phyloP scores from a whole-genome alignment of 2,113 vertebrate species.

The Triplophysa rosa region DNA sequence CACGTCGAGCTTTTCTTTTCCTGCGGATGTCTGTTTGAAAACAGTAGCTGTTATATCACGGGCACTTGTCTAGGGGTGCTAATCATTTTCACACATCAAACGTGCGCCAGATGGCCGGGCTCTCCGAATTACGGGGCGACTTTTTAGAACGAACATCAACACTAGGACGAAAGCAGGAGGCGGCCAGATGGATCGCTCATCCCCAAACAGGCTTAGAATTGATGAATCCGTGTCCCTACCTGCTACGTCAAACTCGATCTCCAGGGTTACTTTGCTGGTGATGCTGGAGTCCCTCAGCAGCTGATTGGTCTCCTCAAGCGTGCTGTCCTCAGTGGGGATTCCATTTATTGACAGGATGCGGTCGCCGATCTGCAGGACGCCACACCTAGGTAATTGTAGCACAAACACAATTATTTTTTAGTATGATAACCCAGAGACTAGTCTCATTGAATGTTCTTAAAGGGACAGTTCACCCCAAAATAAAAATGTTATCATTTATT shows the following conservation, averaged over 20 bases:
- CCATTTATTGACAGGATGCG: slow-evolving; percentile 94
- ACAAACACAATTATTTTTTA: neutral
- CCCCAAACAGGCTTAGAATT: neutral
- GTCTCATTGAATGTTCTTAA: neutral
- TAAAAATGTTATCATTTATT: no score
- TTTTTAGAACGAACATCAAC: neutral
- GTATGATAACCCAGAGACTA: neutral
- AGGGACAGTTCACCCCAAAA: no score
- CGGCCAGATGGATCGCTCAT: slow-evolving; percentile 12
- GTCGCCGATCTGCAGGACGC: slow-evolving; percentile 96
- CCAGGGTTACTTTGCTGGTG: slow-evolving; percentile 92
- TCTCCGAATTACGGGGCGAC: neutral
- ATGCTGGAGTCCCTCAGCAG: slow-evolving; percentile 94
- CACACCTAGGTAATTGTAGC: slow-evolving; percentile 76
- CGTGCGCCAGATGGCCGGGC: slow-evolving; percentile 24
- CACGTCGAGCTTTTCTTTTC: slow-evolving; percentile 7
- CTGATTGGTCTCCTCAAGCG: slow-evolving; percentile 96
- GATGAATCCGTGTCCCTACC: slow-evolving; percentile 70
- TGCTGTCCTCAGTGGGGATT: slow-evolving; percentile 93
- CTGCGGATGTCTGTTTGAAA: neutral
- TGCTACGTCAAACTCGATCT: slow-evolving; percentile 99
- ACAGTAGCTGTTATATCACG: slow-evolving; percentile 12
- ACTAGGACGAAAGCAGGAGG: neutral
- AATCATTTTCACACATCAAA: slow-evolving; percentile 30
- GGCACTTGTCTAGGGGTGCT: neutral